phyloP scores from a whole-genome alignment of 2,888 invertebrate genomes.

The Acleris cristana region DNA sequence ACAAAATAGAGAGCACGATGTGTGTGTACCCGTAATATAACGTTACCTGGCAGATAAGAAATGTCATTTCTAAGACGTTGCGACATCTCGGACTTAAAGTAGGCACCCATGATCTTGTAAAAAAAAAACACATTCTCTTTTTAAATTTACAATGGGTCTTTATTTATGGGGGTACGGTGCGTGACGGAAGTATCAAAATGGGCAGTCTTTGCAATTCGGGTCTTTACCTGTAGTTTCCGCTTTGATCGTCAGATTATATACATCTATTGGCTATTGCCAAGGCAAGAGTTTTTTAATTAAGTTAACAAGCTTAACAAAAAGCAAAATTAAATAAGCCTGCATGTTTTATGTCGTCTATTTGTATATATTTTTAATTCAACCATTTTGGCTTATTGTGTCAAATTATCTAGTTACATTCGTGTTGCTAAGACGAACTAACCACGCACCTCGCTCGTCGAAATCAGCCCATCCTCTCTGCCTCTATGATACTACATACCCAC shows the following conservation, averaged over 20 bases:
- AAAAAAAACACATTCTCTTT: constrained; percentile 38
- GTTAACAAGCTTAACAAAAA: too few species aligned
- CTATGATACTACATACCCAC: too few species aligned
- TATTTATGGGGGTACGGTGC: constrained; percentile 42
- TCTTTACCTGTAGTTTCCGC: constrained; percentile 43
- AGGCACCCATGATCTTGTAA: constrained; percentile 30
- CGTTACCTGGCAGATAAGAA: constrained; percentile 29
- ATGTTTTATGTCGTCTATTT: too few species aligned
- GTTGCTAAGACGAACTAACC: too few species aligned
- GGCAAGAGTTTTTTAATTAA: too few species aligned
- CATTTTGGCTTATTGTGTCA: too few species aligned
- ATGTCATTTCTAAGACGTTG: constrained; percentile 21
- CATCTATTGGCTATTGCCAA: not conserved
- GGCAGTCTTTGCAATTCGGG: constrained; percentile 45
- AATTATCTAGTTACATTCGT: too few species aligned
- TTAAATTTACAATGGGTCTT: constrained; percentile 40
- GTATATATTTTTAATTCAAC: too few species aligned
- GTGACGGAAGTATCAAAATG: constrained; percentile 51
- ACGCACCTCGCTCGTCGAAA: too few species aligned
- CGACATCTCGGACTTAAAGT: constrained; percentile 30
- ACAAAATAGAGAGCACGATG: constrained; percentile 26
- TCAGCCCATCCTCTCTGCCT: too few species aligned
- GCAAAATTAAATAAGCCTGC: too few species aligned
- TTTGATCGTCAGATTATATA: not conserved
- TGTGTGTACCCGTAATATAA: constrained; percentile 28